Evolutionary conservation across 1,140 invertebrate species (phyloP), one percentile per base, ranked within the genome.

Genomic region (Metopolophium dirhodum): DNA sequence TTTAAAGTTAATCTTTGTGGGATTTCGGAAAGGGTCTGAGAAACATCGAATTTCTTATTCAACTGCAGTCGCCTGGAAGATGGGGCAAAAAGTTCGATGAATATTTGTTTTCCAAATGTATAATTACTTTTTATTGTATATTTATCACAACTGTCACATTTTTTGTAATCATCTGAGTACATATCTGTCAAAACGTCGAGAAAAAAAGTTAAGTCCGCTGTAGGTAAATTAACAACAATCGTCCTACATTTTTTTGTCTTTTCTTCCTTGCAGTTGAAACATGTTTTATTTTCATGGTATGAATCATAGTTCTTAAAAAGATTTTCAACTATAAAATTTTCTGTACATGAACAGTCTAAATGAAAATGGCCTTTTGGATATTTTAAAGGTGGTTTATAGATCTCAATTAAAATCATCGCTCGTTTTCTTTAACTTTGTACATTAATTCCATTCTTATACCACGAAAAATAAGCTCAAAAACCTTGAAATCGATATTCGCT

Each of bases 401-500:
- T 35, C 14, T 82, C 68, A 82, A 82, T 82, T 82, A 77, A 77
- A n/a, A 77, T 35, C 30, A 82, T 82, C n/a, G 37, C 82, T 41
- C 35, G 37, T 83, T 23, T 83, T 7, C 35, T 20, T 22, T 83
- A 22, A 41, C 35, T 83, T 41, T 83, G 82, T 37, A 41, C 37
- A 23, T 83, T 83, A 41, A 83, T 41, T 37, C 82, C 82, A 83
- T 83, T 22, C 22, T 83, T 22, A 83, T 41, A 37, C 20, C 37
- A 83, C 37, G 35, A 83, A 20, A 83, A 41, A 83, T 83, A 41
- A 83, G 82, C 14, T 83, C 82, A 83, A 83, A 83, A 83, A 83
- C 18, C 7, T 83, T 83, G 7, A 41, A 41, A 1, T 37, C 22
- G 20, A 41, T 83, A 41, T 83, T 83, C 6, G 18, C 20, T 22